Evolutionary conservation across 2,113 vertebrate genomes (phyloP).

Genomic region (Synchiropus splendidus): DNA sequence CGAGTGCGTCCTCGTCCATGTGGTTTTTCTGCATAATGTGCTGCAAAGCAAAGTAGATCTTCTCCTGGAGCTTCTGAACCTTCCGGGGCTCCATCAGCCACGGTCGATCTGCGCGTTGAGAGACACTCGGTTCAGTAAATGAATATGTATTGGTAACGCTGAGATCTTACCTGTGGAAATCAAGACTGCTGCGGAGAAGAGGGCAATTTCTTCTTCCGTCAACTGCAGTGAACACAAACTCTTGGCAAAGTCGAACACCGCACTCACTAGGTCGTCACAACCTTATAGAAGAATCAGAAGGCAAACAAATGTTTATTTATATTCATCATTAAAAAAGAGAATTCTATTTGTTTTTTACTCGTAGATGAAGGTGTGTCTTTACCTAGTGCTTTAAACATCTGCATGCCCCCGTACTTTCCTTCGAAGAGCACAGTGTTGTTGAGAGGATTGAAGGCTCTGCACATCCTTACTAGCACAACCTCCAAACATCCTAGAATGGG

Average conservation of each 20-base stretch:
- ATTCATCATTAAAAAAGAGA: no score
- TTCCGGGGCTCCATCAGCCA: constrained; percentile 98
- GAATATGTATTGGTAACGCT: no score
- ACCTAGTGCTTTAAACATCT: constrained; percentile 98
- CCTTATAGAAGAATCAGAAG: constrained; percentile 66
- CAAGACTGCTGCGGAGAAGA: constrained; percentile 96
- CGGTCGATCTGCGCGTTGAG: constrained; percentile 86
- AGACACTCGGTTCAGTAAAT: no score
- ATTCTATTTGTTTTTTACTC: neutral
- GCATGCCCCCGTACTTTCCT: constrained; percentile 98
- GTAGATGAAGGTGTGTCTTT: constrained; percentile 28
- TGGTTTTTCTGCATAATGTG: constrained; percentile 99
- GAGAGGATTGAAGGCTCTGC: constrained; percentile 96
- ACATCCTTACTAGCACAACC: constrained; percentile 98
- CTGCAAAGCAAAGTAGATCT: constrained; percentile 98
- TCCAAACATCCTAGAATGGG: constrained; percentile 84
- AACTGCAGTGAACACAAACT: constrained; percentile 95
- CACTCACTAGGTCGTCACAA: constrained; percentile 94
- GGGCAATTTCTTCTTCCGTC: constrained; percentile 95
- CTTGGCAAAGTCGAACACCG: constrained; percentile 97
- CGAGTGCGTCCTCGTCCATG: constrained; percentile 88
- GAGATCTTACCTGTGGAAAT: constrained; percentile 87
- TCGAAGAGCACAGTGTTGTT: constrained; percentile 99
- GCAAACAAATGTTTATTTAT: neutral
- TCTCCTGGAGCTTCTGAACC: constrained; percentile 98